Percentiles rank a stretch among this genome's conserved stretches.
phyloP scores from a whole-genome alignment of 2,797 vertebrate genomes.

The Phalloptychus januarius region DNA sequence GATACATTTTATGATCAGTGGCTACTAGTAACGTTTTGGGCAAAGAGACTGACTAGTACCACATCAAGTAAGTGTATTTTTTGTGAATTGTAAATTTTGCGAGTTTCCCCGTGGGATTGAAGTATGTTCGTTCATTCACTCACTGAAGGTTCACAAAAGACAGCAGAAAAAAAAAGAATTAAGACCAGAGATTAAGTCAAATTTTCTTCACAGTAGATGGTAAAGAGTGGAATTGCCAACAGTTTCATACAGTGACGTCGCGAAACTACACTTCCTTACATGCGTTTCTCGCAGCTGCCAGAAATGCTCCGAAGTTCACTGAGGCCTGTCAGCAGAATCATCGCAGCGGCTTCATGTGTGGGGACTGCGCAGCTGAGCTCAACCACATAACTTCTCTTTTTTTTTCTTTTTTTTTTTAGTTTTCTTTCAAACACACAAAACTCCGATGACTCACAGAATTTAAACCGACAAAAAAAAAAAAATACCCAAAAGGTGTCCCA shows the following conservation, averaged over 20 bases:
- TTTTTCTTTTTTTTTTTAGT: background rate
- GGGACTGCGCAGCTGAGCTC: background rate
- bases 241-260: conserved; percentile 42
- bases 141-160: no score
- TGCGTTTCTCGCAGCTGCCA: background rate
- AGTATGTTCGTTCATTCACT: no score
- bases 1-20: background rate
- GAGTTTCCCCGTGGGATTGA: no score
- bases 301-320: conserved; percentile 2
- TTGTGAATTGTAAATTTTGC: no score
- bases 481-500: background rate
- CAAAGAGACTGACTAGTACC: background rate
- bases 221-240: conserved; percentile 25
- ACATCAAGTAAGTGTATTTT: background rate
- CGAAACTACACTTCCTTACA: conserved; percentile 24
- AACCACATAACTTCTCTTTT: background rate
- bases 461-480: background rate
- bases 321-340: conserved; percentile 15
- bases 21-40: background rate
- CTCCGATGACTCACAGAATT: background rate
- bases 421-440: background rate
- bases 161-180: background rate
- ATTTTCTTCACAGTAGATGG: conserved; percentile 20
- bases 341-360: background rate
- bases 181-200: background rate